Evolutionary conservation across 2,797 vertebrate genomes (phyloP).

Genomic region (Pseudocheirus occidentalis): DNA sequence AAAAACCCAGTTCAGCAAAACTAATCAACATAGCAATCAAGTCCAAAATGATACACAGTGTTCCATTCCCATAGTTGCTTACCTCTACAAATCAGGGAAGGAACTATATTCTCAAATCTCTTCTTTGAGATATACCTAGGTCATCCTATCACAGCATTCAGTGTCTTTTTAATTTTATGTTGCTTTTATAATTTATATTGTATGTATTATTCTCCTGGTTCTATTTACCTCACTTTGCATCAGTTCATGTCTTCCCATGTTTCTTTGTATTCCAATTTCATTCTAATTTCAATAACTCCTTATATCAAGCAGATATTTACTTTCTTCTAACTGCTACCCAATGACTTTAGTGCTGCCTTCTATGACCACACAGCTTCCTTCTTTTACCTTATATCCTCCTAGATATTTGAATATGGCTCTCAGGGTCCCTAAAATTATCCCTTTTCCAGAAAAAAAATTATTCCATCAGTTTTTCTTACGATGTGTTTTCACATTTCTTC

Average conservation of each 20-base stretch:
- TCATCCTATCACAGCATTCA: no score
- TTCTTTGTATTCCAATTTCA: background rate
- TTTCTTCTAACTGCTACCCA: background rate
- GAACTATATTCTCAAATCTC: no score
- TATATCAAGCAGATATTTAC: background rate
- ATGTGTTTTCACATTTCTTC: background rate
- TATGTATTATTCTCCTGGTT: no score
- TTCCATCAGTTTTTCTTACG: background rate
- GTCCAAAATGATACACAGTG: no score
- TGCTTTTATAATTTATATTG: no score
- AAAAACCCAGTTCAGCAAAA: no score
- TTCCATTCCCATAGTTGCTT: no score
- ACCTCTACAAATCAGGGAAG: no score
- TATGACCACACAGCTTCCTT: background rate
- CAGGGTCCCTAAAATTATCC: background rate
- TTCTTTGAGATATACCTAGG: no score
- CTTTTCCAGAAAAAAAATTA: background rate
- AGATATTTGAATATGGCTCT: background rate
- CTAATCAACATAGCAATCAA: no score
- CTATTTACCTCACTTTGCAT: background rate
- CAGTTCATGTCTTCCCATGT: background rate
- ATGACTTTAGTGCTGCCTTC: background rate
- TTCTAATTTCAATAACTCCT: background rate
- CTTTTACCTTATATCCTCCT: background rate
- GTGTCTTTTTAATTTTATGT: no score